Conservation (phyloP, 2,113 vertebrate species). For the Struthidea cinerea region DNA sequence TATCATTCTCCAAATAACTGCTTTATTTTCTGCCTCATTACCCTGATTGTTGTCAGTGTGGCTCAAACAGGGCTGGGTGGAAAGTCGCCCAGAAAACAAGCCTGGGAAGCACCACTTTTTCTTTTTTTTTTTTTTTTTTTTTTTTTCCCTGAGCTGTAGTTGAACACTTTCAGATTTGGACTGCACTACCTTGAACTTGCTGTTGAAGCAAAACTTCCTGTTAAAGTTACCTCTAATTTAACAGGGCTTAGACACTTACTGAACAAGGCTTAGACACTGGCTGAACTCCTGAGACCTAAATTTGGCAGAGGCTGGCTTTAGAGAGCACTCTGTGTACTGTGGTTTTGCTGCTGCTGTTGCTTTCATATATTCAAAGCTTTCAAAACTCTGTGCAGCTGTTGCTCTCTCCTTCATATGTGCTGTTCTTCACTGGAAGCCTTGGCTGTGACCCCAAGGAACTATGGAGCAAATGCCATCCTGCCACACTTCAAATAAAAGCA, state of each 20-base stretch:
- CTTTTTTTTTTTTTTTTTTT: background rate
- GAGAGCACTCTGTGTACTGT: background rate
- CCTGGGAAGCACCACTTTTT: background rate
- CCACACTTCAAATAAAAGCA: background rate
- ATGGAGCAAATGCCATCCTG: background rate
- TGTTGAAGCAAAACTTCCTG: background rate
- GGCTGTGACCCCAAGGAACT: background rate
- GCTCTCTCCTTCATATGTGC: background rate
- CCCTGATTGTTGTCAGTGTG: conserved; percentile 35
- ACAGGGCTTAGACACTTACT: background rate
- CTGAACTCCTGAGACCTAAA: background rate
- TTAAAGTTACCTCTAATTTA: background rate
- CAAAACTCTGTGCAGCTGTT: background rate
- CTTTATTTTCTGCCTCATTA: conserved; percentile 68
- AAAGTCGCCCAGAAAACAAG: background rate
- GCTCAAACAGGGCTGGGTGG: background rate
- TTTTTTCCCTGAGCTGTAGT: background rate
- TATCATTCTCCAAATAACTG: conserved; percentile 18
- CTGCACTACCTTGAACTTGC: background rate
- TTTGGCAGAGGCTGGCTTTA: background rate
- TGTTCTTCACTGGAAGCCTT: background rate
- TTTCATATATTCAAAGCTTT: background rate
- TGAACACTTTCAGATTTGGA: background rate
- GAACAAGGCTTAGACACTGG: background rate
- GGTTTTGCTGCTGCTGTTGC: background rate